Evolutionary conservation across 23 tunicate genomes (phyloP).

Genomic region (Styela clava): DNA sequence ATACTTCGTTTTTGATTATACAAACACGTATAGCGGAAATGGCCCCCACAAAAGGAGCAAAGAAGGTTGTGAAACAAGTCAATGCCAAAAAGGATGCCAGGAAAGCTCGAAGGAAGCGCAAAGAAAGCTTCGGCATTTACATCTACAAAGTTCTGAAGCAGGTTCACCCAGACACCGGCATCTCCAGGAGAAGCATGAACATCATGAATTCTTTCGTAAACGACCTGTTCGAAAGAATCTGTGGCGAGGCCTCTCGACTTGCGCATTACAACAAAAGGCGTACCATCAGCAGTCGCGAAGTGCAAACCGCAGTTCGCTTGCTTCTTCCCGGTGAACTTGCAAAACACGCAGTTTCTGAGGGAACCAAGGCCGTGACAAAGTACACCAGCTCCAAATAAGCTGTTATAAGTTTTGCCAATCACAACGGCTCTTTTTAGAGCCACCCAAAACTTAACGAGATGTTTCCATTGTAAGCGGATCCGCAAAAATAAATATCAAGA

Average conservation of each 20-base stretch:
- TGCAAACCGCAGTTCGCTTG: conserved; percentile 40
- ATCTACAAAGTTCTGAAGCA: conserved; percentile 42
- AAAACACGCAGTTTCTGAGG: conserved; percentile 36
- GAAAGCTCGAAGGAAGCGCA: conserved; percentile 18
- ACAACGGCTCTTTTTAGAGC: conserved; percentile 60
- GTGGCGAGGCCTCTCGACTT: conserved; percentile 25
- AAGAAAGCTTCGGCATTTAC: conserved; percentile 30
- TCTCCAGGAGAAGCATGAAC: conserved; percentile 35
- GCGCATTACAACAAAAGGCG: conserved; percentile 43
- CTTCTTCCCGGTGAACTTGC: conserved; percentile 41
- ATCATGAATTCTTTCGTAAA: conserved; percentile 48
- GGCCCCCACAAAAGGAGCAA: conserved; percentile 35
- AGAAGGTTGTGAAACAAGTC: conserved; percentile 34
- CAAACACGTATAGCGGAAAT: not conserved
- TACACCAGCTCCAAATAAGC: conserved; percentile 32
- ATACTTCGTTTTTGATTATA: too few species aligned
- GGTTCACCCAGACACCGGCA: conserved; percentile 49
- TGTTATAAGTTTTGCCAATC: not conserved
- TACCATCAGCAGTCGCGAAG: conserved; percentile 41
- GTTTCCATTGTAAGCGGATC: not conserved
- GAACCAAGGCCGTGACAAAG: conserved; percentile 46
- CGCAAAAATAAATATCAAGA: too few species aligned
- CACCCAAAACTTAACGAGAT: conserved; percentile 9
- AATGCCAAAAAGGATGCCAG: conserved; percentile 21
- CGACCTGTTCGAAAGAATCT: conserved; percentile 38